Percentiles rank a stretch among this genome's conserved stretches.
phyloP scores from a whole-genome alignment of 2,797 vertebrate species.

The Vespertilio murinus region DNA sequence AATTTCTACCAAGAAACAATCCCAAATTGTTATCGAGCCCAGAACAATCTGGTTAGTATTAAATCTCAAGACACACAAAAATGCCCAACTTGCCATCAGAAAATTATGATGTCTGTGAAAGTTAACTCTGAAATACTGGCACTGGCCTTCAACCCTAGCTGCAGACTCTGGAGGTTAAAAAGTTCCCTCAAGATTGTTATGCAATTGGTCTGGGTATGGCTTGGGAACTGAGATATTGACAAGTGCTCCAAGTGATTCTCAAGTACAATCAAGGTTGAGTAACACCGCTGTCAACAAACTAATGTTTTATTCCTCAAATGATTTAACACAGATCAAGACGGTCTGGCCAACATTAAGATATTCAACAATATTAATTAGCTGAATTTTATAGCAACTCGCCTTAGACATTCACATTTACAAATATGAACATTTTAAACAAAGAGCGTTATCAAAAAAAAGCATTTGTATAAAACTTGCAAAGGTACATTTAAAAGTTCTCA shows the following conservation, averaged over 20 bases:
- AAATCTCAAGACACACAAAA: slow-evolving; percentile 48
- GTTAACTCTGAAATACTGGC: not conserved
- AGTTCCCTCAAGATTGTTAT: not conserved
- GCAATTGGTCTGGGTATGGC: not conserved
- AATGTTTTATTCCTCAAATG: slow-evolving; percentile 21
- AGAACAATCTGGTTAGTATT: slow-evolving; percentile 30
- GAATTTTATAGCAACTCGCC: not conserved
- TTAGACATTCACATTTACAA: slow-evolving; percentile 26
- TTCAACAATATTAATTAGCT: not conserved
- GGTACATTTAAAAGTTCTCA: slow-evolving; percentile 11
- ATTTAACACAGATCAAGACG: slow-evolving; percentile 6
- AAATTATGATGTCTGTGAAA: slow-evolving; percentile 4
- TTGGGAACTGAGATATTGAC: not conserved
- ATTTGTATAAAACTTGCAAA: not conserved
- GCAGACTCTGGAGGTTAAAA: slow-evolving; percentile 15
- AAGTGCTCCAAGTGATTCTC: slow-evolving; percentile 10
- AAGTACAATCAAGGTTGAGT: slow-evolving; percentile 39
- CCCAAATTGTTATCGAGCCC: slow-evolving; percentile 18
- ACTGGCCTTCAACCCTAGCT: not conserved
- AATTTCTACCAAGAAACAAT: slow-evolving; percentile 53
- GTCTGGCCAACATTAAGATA: not conserved
- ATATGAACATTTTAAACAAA: not conserved
- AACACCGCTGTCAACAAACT: slow-evolving; percentile 32
- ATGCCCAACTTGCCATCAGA: slow-evolving; percentile 17
- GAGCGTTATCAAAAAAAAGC: not conserved